Base-by-base conservation (phyloP, 2,113 vertebrate species). In the Pluvialis apricaria region DNA sequence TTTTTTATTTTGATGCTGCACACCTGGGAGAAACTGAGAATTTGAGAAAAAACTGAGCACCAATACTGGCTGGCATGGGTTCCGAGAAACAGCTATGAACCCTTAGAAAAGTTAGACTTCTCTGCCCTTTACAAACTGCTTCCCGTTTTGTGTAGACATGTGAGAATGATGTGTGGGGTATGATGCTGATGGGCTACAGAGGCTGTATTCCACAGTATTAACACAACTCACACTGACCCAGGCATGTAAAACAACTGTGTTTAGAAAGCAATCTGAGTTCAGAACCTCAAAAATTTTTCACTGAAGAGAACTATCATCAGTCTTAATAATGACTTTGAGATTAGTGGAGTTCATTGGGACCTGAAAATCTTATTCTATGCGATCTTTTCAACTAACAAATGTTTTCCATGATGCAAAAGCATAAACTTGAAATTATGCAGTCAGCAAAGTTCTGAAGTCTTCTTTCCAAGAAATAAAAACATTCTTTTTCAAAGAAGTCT, bases 61-160 rank as follows among this genome's bases (percentile, higher is more conserved):
- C 3, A 10, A 3, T 42, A 49, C 25, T 24, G 31, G 11, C 28
- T 77, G 34, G 19, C 38, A 70, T 17, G 17, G 8, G 5, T 90
- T 72, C 66, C 83, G 62, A 77, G 28, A 69, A 94, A 40, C 6
- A 69, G 4, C 58, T 19, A 2, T 18, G 49, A 44, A 28, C 9
- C 11, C 24, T 69, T 73, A 22, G 26, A 78, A 76, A 16, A 10
- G 4, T 64, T 62, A 51, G 11, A 40, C 17, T 70, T 70, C 51
- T 11, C 40, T 66, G 25, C 12, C 6, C 11, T 80, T 86, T 60
- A 36, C 25, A 66, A 13, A 4, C 24, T 19, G 5, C 29, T 80
- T 85, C 49, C 54, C 5, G 0, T 32, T 45, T 73, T 8, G 15
- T 38, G 11, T 3, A 2, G 29, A 28, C 42, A 1, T 11, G 31